Conservation (phyloP, 2,888 invertebrate genomes). For the Mythimna albipuncta region DNA sequence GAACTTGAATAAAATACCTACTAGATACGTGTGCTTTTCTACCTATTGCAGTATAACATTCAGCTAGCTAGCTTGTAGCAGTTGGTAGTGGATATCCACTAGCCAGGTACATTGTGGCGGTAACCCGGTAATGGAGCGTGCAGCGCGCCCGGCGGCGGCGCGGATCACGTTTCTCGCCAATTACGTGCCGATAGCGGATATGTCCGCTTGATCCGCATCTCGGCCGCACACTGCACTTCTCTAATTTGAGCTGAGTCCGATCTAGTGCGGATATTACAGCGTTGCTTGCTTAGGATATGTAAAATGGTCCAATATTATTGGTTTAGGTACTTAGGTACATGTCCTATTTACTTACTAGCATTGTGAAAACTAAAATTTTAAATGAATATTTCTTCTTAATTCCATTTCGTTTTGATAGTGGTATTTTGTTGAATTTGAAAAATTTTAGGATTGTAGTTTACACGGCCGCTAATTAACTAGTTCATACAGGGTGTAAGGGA, state of each 20-base stretch:
- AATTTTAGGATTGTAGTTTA: too few relatives aligned
- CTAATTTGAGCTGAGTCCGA: slow-evolving; percentile 43
- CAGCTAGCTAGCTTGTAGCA: not conserved
- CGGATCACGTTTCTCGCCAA: slow-evolving; percentile 72
- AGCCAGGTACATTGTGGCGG: slow-evolving; percentile 16
- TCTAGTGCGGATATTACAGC: slow-evolving; percentile 37
- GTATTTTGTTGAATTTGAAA: not conserved
- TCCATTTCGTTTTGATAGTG: not conserved
- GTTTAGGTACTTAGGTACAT: not conserved
- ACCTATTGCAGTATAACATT: not conserved
- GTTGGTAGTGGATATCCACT: too few relatives aligned
- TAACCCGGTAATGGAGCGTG: slow-evolving; percentile 43
- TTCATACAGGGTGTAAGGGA: too few relatives aligned
- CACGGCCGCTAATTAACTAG: too few relatives aligned
- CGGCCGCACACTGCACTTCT: slow-evolving; percentile 53
- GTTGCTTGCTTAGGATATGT: not conserved
- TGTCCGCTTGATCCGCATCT: slow-evolving; percentile 55
- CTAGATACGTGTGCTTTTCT: too few relatives aligned
- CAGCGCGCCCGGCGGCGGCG: slow-evolving; percentile 33
- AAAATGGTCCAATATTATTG: not conserved
- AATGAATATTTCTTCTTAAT: not conserved
- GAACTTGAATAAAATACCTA: too few relatives aligned
- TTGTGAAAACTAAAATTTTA: not conserved
- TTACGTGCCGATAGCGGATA: slow-evolving; percentile 67
- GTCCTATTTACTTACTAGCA: not conserved